A percentile compares a stretch with the other conserved stretches of the same genome.
Conservation (phyloP, 2,797 vertebrate genomes). For the Myripristis murdjan region DNA sequence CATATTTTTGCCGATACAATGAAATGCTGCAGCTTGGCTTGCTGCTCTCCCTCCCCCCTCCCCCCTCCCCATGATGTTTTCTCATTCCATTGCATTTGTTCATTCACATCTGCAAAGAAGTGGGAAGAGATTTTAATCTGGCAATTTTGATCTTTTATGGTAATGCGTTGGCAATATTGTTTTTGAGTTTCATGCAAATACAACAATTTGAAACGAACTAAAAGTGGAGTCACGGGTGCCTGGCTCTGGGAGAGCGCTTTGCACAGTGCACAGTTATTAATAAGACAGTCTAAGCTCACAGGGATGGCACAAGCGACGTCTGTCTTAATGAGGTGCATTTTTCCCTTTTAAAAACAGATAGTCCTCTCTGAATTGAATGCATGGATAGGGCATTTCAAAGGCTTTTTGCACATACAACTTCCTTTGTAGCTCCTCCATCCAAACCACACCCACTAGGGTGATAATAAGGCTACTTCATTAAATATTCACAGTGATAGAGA, state of each 20-base stretch:
- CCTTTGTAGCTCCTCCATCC: constrained; percentile 12
- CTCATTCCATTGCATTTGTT: background rate
- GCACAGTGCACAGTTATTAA: constrained; percentile 22
- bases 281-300: constrained; percentile 14
- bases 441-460: constrained; percentile 2
- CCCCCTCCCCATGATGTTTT: too few species aligned
- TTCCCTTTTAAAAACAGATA: constrained; percentile 1
- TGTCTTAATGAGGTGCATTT: constrained; percentile 6
- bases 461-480: constrained; percentile 37
- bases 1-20: too few species aligned
- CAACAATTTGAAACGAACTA: constrained; percentile 9
- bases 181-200: constrained; percentile 12
- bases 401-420: background rate
- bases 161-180: background rate
- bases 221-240: constrained; percentile 12
- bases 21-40: too few species aligned
- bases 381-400: constrained; percentile 22
- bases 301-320: background rate
- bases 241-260: background rate
- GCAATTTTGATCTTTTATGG: background rate
- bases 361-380: constrained; percentile 10
- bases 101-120: too few species aligned
- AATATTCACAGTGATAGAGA: constrained; percentile 23
- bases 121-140: constrained; percentile 1
- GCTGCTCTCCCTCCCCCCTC: too few species aligned